Evolutionary conservation across 53 echinoderm and acorn worm species (phyloP).

Genomic region (Crossaster papposus): DNA sequence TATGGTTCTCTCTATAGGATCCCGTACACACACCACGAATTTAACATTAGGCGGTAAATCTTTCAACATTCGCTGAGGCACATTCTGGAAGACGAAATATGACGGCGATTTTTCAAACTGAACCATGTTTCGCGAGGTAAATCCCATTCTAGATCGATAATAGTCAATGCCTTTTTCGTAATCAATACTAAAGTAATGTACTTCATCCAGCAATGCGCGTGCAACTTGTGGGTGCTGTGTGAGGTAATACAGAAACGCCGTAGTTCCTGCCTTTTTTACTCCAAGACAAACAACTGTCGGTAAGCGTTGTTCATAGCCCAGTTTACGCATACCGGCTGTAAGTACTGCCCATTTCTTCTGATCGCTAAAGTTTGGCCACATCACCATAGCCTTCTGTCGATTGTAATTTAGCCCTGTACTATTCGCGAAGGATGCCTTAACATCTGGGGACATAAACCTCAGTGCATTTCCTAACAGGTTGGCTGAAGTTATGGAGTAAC

Average conservation of each 20-base stretch:
- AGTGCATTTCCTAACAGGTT: neutral
- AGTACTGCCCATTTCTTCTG: neutral
- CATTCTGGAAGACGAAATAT: conserved; percentile 64
- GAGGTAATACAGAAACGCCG: conserved; percentile 28
- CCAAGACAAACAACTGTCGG: conserved; percentile 62
- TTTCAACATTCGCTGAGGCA: conserved; percentile 54
- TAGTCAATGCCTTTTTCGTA: conserved; percentile 64
- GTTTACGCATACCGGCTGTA: neutral
- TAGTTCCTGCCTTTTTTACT: conserved; percentile 68
- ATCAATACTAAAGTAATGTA: conserved; percentile 74
- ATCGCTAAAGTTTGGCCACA: neutral
- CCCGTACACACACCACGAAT: conserved; percentile 72
- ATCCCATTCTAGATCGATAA: conserved; percentile 72
- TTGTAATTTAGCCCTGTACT: neutral
- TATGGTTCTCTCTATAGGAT: conserved; percentile 71
- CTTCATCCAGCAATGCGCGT: conserved; percentile 58
- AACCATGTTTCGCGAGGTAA: conserved; percentile 44
- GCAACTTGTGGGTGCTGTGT: conserved; percentile 56
- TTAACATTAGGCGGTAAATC: conserved; percentile 64
- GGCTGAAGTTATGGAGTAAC: neutral
- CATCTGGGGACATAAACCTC: neutral
- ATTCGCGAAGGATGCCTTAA: neutral
- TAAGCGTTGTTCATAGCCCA: conserved; percentile 62
- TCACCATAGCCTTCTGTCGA: too few species aligned
- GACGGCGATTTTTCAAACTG: conserved; percentile 78